Conservation (phyloP, 2,888 invertebrate species). For the Rotaria socialis region DNA sequence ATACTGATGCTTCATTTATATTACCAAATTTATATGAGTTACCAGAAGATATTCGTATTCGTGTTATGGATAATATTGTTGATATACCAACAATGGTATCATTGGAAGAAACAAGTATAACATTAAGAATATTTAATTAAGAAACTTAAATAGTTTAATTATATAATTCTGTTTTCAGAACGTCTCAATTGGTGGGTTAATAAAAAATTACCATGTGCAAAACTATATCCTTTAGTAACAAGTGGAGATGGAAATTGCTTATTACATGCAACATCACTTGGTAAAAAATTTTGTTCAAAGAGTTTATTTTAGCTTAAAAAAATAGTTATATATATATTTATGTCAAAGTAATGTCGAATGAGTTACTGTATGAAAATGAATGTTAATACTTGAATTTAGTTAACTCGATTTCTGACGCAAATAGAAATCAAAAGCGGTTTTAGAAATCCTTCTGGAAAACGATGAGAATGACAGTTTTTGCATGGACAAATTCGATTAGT, state of each 20-base stretch:
- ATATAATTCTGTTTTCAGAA: neutral
- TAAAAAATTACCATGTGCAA: constrained; percentile 40
- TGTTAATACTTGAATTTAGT: too few species aligned
- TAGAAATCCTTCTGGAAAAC: too few species aligned
- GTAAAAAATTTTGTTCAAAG: constrained; percentile 52
- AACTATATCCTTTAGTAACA: constrained; percentile 69
- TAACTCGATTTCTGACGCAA: too few species aligned
- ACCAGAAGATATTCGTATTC: constrained; percentile 22
- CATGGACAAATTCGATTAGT: too few species aligned
- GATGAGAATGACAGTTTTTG: too few species aligned
- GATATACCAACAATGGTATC: constrained; percentile 13
- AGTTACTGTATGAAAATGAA: too few species aligned
- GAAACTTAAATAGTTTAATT: neutral
- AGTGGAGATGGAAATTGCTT: constrained; percentile 82
- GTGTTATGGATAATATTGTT: constrained; percentile 18
- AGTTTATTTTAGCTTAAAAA: too few species aligned
- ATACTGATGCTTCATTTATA: constrained; percentile 32
- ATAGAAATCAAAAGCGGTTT: too few species aligned
- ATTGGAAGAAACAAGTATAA: constrained; percentile 25
- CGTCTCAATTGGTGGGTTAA: constrained; percentile 46
- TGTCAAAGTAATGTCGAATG: neutral
- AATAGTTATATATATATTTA: neutral
- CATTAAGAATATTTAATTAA: too few species aligned
- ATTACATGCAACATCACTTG: constrained; percentile 76
- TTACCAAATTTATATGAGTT: neutral